Percentiles rank a stretch among this genome's conserved stretches.
Evolutionary conservation across 2,113 vertebrate species (phyloP).

Genomic region (Tretioscincus oriximinensis): DNA sequence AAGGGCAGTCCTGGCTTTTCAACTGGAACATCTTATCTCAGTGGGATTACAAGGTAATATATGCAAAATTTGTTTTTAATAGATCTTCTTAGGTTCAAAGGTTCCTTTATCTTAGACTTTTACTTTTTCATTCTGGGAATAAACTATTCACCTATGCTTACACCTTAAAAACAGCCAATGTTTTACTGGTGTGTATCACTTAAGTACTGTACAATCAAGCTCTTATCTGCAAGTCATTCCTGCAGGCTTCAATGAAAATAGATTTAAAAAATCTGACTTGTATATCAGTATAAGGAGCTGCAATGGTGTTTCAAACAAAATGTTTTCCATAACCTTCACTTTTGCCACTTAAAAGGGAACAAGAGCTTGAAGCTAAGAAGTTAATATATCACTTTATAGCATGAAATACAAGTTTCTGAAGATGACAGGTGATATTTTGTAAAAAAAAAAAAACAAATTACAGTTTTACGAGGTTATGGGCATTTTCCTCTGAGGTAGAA

Average conservation of each 20-base stretch:
- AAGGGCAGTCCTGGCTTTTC: no score
- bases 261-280: background rate
- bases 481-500: background rate
- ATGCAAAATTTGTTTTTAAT: no score
- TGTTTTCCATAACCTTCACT: background rate
- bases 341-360: background rate
- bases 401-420: background rate
- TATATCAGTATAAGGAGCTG: background rate
- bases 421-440: no score
- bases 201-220: background rate
- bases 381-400: background rate
- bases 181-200: background rate
- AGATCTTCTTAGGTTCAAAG: no score
- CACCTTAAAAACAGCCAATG: background rate
- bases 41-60: no score
- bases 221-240: background rate
- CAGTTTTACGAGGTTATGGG: background rate
- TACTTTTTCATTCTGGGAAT: no score
- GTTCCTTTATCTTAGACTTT: no score
- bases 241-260: background rate
- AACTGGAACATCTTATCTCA: no score
- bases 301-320: background rate
- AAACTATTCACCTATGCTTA: background rate
- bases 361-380: background rate
- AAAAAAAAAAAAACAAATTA: background rate